Evolutionary conservation across 2,888 invertebrate species (phyloP).

Genomic region (Melitaea athalia): DNA sequence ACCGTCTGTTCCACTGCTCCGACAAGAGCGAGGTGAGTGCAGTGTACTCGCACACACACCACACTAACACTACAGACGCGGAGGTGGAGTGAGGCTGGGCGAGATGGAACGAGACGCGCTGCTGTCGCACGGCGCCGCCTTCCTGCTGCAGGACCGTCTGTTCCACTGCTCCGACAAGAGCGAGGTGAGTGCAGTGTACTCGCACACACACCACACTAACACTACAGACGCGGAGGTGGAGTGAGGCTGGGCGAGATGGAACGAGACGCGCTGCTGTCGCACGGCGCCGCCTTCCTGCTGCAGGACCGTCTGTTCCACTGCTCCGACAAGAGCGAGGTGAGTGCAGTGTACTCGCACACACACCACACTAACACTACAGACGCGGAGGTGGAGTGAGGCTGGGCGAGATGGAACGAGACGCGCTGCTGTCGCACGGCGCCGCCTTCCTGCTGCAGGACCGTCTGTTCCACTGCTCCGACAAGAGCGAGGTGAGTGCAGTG

Average conservation of each 20-base stretch:
- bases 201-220: too few species aligned
- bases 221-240: conserved; percentile 86
- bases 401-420: conserved; percentile 99
- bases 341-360: background rate
- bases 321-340: conserved; percentile 92
- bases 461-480: conserved; percentile 96
- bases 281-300: conserved; percentile 94
- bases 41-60: background rate
- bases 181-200: conserved; percentile 83
- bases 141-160: conserved; percentile 94
- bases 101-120: conserved; percentile 99
- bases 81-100: conserved; percentile 89
- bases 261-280: conserved; percentile 96
- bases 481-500: conserved; percentile 87
- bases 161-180: conserved; percentile 96
- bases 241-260: conserved; percentile 99
- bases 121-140: conserved; percentile 96
- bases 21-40: conserved; percentile 91
- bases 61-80: too few species aligned
- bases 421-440: conserved; percentile 96
- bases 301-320: conserved; percentile 97
- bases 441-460: conserved; percentile 95
- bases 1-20: conserved; percentile 96
- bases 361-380: too few species aligned
- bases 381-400: conserved; percentile 87